A percentile compares a stretch with the other conserved stretches of the same genome.
Evolutionary conservation across 2,797 vertebrate species (phyloP).

Genomic region (Acrocephalus scirpaceus): DNA sequence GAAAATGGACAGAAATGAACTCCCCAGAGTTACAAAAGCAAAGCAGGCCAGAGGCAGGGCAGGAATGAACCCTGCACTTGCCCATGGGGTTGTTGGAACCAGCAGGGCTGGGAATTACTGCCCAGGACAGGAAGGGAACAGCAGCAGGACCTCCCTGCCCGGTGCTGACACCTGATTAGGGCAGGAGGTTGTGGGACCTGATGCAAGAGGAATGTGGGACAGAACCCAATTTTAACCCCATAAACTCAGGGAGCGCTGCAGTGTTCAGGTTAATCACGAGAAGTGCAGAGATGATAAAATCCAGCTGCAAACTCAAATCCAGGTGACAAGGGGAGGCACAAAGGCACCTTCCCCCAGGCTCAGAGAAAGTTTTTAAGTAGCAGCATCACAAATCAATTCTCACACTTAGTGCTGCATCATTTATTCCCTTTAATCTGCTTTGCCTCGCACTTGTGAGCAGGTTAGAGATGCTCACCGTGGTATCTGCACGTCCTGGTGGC

Average conservation of each 20-base stretch:
- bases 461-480: not conserved
- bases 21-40: not conserved
- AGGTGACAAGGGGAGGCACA: not conserved
- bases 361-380: accelerated
- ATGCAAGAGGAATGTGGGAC: not conserved
- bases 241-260: not conserved
- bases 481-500: not conserved
- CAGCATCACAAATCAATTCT: not conserved
- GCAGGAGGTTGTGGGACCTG: not conserved
- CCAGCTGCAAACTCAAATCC: not conserved
- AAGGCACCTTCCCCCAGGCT: not conserved
- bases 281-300: accelerated
- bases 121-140: not conserved
- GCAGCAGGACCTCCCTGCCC: not conserved
- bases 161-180: not conserved
- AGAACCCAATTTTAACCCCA: not conserved
- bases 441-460: not conserved
- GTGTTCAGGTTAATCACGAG: accelerated
- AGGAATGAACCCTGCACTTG: not conserved
- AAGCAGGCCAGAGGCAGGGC: not conserved
- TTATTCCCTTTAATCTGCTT: not conserved
- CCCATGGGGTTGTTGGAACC: not conserved
- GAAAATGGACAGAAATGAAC: not conserved
- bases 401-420: not conserved
- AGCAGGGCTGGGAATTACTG: not conserved